Percentiles rank a stretch among this genome's conserved stretches.
Conservation (phyloP, 2,113 vertebrate genomes). For the Gracilinanus agilis region DNA sequence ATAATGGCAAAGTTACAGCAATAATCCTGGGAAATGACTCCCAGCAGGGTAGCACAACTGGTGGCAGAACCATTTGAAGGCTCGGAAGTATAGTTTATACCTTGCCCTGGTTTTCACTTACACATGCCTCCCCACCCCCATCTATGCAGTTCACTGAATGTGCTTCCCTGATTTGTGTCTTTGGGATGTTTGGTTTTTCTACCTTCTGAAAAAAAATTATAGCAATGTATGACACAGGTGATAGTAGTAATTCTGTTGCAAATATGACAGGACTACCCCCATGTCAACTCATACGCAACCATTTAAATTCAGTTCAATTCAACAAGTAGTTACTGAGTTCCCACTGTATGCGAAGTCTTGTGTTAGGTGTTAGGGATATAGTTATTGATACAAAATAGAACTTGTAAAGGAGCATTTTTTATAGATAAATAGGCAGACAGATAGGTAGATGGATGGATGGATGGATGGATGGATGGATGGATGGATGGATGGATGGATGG, state of each 20-base stretch:
- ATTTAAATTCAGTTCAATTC: neutral
- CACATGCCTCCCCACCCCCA: neutral
- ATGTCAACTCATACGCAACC: constrained; percentile 70
- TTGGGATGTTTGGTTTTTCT: neutral
- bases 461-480: too few species aligned
- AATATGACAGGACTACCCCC: constrained; percentile 61
- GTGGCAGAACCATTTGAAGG: fast-evolving
- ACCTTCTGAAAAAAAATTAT: neutral
- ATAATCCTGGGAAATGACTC: neutral
- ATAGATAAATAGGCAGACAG: too few species aligned
- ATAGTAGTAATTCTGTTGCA: constrained; percentile 51
- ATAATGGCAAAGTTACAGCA: neutral
- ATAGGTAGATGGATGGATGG: too few species aligned
- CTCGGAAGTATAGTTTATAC: neutral
- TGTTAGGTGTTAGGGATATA: too few species aligned
- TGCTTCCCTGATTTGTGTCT: neutral
- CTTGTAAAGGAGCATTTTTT: too few species aligned
- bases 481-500: too few species aligned
- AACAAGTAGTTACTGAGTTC: too few species aligned
- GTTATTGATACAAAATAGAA: too few species aligned
- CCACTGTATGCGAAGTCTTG: too few species aligned
- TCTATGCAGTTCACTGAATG: neutral
- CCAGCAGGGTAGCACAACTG: neutral
- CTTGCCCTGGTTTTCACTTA: neutral
- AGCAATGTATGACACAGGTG: fast-evolving